A percentile compares a stretch with the other conserved stretches of the same genome.
These are phyloP conservation scores for Ramphastos sulfuratus DNA, from an alignment of 2,113 vertebrate genomes.

Conservation along the genomic window DNA sequence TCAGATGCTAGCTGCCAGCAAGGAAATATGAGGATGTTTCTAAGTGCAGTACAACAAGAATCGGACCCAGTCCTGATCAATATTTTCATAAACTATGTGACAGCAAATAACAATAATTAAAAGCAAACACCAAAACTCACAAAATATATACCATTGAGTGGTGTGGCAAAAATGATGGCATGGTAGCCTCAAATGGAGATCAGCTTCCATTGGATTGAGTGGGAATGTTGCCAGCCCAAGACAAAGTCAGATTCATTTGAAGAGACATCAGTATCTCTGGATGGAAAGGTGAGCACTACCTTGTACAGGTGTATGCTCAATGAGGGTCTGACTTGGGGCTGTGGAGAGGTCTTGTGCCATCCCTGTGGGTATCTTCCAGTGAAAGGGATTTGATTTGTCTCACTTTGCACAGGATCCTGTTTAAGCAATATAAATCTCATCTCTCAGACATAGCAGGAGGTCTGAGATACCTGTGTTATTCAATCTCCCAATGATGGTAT, in stretches of 20 bases:
- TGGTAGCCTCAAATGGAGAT: background rate
- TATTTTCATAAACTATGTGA: background rate
- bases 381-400: background rate
- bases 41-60: background rate
- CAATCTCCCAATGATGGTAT: background rate
- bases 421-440: background rate
- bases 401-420: background rate
- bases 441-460: background rate
- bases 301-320: fast-evolving
- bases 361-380: background rate
- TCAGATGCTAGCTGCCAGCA: background rate
- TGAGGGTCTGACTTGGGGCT: fast-evolving
- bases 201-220: background rate
- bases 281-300: background rate
- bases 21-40: background rate
- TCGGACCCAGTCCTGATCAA: background rate
- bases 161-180: background rate
- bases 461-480: background rate
- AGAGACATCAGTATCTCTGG: fast-evolving
- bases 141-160: background rate
- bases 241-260: too few relatives aligned
- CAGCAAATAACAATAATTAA: background rate
- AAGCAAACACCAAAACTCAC: background rate
- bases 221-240: background rate
- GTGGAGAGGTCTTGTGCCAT: background rate